These are phyloP conservation scores for Laspeyria flexula DNA, from an alignment of 2,888 invertebrate genomes.

Conservation along the genomic window DNA sequence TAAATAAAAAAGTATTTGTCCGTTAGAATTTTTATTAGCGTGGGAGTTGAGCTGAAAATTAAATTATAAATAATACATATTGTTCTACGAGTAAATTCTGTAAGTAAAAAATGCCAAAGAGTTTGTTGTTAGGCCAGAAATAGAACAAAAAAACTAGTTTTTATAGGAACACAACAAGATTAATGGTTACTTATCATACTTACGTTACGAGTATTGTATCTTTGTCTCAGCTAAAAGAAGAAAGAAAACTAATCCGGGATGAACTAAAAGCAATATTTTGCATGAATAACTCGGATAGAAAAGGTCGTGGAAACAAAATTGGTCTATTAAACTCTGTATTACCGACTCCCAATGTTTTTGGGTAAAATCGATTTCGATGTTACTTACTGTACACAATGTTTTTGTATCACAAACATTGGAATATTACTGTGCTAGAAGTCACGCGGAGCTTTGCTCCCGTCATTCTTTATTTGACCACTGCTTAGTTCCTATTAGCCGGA, in stretches of 20 bases:
- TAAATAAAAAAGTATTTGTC: too few species aligned
- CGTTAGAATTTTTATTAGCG: too few species aligned
- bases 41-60: too few species aligned
- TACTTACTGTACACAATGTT: slow-evolving; percentile 5
- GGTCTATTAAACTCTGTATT: slow-evolving; percentile 20
- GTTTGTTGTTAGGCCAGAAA: neutral
- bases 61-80: too few species aligned
- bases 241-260: slow-evolving; percentile 32
- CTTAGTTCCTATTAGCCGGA: too few species aligned
- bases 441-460: too few species aligned
- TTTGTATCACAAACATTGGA: neutral
- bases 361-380: slow-evolving; percentile 10
- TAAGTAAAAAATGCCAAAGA: too few species aligned
- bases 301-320: slow-evolving; percentile 27
- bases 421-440: neutral
- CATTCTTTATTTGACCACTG: too few species aligned
- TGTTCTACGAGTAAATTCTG: too few species aligned
- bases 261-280: slow-evolving; percentile 35
- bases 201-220: slow-evolving; percentile 28
- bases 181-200: slow-evolving; percentile 28
- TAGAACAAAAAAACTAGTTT: too few species aligned
- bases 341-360: slow-evolving; percentile 14
- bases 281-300: slow-evolving; percentile 29
- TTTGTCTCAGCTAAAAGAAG: slow-evolving; percentile 25
- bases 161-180: slow-evolving; percentile 34